These are phyloP conservation scores for Eutrigla gurnardus DNA, from an alignment of 2,797 vertebrate species.

Conservation along the genomic window DNA sequence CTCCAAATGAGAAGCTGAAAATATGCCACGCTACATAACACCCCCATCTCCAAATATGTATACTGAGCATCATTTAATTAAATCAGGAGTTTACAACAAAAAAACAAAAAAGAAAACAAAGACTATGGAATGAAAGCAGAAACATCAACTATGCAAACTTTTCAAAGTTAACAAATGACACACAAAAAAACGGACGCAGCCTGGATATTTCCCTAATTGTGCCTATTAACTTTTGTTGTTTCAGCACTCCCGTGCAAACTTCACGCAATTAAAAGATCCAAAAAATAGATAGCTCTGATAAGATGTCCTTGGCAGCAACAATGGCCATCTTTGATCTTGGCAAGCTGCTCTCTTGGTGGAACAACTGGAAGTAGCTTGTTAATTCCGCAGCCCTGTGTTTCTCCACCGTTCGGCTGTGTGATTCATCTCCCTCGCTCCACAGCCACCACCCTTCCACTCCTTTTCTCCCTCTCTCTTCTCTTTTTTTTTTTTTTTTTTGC, in stretches of 20 bases:
- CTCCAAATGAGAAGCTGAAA: not conserved
- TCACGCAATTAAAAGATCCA: constrained; percentile 79
- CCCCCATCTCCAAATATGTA: not conserved
- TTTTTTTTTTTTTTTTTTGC: constrained; percentile 20
- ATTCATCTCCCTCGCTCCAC: constrained; percentile 63
- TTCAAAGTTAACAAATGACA: constrained; percentile 63
- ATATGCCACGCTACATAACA: not conserved
- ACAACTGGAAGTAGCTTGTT: constrained; percentile 79
- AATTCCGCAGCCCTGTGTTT: constrained; percentile 64
- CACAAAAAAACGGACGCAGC: constrained; percentile 26
- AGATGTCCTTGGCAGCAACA: constrained; percentile 82
- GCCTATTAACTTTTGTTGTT: constrained; percentile 71
- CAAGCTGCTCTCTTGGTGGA: constrained; percentile 60
- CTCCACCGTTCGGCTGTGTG: constrained; percentile 44
- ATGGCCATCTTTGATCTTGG: constrained; percentile 82
- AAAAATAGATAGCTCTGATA: constrained; percentile 77
- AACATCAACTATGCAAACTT: constrained; percentile 29
- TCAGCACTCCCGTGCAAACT: constrained; percentile 73
- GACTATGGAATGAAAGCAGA: not conserved
- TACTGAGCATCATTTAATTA: not conserved
- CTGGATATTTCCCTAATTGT: constrained; percentile 53
- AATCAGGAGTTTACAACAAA: not conserved
- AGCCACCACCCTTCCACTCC: constrained; percentile 32
- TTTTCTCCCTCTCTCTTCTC: constrained; percentile 35
- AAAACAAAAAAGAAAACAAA: not conserved